Evolutionary conservation across 2,888 invertebrate genomes (phyloP), one percentile per base, ranked within the genome.

Genomic region (Notodonta dromedarius): DNA sequence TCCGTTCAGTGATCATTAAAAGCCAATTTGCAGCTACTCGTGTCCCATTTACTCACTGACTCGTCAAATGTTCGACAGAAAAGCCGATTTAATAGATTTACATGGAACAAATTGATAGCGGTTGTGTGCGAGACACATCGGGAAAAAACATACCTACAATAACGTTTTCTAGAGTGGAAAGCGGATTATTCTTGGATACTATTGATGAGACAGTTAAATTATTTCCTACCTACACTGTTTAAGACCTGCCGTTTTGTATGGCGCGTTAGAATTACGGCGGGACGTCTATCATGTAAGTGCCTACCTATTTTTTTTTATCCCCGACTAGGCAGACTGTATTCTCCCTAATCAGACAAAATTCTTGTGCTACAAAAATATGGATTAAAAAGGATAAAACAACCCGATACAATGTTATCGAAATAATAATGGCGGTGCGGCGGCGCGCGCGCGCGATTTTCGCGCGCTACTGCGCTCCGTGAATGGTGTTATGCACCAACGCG

Each of bases 51-150:
- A 67, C 52, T 60, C 76, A 78, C 56, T 70, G 75, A 70, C 60
- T 67, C 71, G 71, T 59, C 46, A 50, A 65, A 69, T 72, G 70
- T 67, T 75, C 59, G 44, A 56, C 65, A 70, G 79, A 82, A 80
- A 82, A 82, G 75, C 74, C 50, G 57, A 64, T 58, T 62, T 76
- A 71, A 71, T 77, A 77, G 75, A 78, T 78, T 77, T 73, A 76
- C 73, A 24, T 9, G 52, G 35, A 5, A 35, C 52, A 13, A 35
- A 32, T 53, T 51, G 14, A 8, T 52, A 57, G 16, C 16, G 57
- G 39, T 35, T 46, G 42, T 46, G 13, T 4, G 24, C 24, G 24
- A 24, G 46, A n/a, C 46, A 46, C 46, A n/a, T 6, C 46, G 11
- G 13, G n/a, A n/a, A 46, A n/a, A 42, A 42, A 35, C 35, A 35